phyloP scores from a whole-genome alignment of 2,797 vertebrate genomes.

The Mycteria americana region DNA sequence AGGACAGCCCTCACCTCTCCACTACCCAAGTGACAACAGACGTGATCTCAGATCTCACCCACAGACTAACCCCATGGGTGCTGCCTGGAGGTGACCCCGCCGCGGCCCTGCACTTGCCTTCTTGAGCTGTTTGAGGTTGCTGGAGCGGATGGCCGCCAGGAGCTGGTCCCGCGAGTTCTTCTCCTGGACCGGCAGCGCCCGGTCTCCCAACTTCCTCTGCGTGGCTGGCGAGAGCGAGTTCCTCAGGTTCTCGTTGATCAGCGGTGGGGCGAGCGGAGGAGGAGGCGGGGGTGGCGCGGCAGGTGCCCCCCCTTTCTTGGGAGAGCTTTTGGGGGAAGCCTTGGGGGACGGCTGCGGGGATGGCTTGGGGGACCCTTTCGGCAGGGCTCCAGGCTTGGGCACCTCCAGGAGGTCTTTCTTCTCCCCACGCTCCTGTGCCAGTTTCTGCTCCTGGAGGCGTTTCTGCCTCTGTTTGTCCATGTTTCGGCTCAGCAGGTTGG shows the following conservation, averaged over 20 bases:
- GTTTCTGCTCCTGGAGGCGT: conserved; percentile 91
- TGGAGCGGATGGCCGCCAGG: conserved; percentile 91
- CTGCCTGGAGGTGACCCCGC: background rate
- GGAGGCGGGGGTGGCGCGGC: conserved; percentile 73
- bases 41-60: background rate
- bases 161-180: conserved; percentile 95
- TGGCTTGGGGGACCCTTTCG: conserved; percentile 78
- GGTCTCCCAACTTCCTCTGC: conserved; percentile 87
- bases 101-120: conserved; percentile 77
- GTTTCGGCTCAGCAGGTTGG: conserved; percentile 95
- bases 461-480: conserved; percentile 96
- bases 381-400: conserved; percentile 73
- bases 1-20: background rate
- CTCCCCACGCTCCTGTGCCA: conserved; percentile 84
- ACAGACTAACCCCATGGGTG: accelerated
- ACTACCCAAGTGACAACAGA: background rate
- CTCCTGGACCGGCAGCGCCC: conserved; percentile 74
- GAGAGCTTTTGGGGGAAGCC: conserved; percentile 82
- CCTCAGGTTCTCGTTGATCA: conserved; percentile 84
- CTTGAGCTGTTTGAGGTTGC: conserved; percentile 87
- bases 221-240: conserved; percentile 89
- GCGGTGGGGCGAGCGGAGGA: conserved; percentile 79
- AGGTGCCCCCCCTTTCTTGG: conserved; percentile 76
- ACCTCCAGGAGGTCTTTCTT: conserved; percentile 86
- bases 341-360: conserved; percentile 73